A percentile compares a stretch with the other conserved stretches of the same genome.
These are phyloP conservation scores for Entomyzon cyanotis DNA, from an alignment of 2,113 vertebrate genomes.

Conservation along the genomic window DNA sequence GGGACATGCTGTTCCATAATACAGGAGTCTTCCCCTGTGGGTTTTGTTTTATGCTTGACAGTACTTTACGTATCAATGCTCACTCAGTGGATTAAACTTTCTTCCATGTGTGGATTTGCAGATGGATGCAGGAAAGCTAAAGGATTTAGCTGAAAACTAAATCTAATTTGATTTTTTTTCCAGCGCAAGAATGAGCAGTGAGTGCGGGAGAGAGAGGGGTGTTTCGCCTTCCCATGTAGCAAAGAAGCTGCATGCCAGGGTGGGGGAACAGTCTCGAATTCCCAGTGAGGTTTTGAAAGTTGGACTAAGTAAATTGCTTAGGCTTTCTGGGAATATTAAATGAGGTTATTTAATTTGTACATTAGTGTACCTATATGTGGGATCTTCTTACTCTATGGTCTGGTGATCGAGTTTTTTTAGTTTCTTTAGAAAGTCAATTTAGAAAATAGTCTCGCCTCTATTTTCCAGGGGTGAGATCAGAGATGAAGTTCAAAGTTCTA, in stretches of 20 bases:
- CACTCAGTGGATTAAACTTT: background rate
- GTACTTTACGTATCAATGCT: background rate
- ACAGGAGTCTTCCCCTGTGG: background rate
- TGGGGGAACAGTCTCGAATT: background rate
- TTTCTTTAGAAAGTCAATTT: background rate
- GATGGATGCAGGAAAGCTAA: background rate
- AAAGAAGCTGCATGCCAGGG: too few relatives aligned
- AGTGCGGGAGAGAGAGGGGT: background rate
- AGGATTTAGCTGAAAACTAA: background rate
- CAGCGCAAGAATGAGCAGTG: background rate
- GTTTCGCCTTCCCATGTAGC: background rate
- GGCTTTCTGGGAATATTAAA: background rate
- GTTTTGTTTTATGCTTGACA: background rate
- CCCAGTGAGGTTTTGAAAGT: background rate
- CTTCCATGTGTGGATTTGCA: background rate
- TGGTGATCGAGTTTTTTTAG: background rate
- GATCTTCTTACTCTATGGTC: background rate
- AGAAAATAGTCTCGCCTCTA: too few relatives aligned
- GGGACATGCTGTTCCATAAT: fast-evolving
- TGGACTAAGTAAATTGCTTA: background rate
- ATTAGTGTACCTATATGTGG: fast-evolving
- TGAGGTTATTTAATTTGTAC: background rate
- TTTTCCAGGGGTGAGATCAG: background rate
- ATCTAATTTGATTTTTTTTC: background rate
- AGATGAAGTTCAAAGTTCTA: background rate